Percentiles rank a stretch among this genome's conserved stretches.
Evolutionary conservation across 2,797 vertebrate genomes (phyloP).

Genomic region (Fratercula arctica): DNA sequence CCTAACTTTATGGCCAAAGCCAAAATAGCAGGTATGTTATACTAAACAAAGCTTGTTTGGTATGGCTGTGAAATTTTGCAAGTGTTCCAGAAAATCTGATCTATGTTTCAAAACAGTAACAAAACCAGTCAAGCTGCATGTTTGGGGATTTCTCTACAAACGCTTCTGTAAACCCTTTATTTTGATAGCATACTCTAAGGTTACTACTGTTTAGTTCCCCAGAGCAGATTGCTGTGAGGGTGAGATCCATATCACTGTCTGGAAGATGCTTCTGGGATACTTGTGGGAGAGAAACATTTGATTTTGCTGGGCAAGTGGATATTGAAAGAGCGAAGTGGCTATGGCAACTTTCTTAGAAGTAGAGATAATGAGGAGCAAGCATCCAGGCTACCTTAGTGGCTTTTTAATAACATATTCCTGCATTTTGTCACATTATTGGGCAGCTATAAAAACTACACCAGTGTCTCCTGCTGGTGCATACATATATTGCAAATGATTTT

Average conservation of each 20-base stretch:
- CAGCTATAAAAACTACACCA: slow-evolving; percentile 17
- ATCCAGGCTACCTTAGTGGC: neutral
- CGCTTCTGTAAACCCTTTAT: neutral
- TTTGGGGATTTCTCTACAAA: neutral
- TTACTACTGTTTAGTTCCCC: neutral
- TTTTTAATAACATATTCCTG: neutral
- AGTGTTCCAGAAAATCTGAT: neutral
- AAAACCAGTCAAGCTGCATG: neutral
- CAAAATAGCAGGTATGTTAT: neutral
- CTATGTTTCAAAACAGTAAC: neutral
- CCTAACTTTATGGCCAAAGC: neutral
- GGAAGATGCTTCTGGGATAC: neutral
- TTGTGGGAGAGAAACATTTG: neutral
- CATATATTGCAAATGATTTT: neutral
- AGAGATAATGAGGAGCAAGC: neutral
- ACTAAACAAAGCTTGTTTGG: neutral
- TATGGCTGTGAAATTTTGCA: neutral
- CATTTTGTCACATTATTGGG: neutral
- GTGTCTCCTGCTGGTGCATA: slow-evolving; percentile 59
- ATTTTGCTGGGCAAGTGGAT: neutral
- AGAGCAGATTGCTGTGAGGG: neutral
- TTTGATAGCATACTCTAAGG: neutral
- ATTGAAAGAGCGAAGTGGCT: neutral
- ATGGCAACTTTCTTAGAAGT: neutral
- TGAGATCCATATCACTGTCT: neutral